Evolutionary conservation across 2,888 invertebrate genomes (phyloP).

Genomic region (Drosophila incognita): DNA sequence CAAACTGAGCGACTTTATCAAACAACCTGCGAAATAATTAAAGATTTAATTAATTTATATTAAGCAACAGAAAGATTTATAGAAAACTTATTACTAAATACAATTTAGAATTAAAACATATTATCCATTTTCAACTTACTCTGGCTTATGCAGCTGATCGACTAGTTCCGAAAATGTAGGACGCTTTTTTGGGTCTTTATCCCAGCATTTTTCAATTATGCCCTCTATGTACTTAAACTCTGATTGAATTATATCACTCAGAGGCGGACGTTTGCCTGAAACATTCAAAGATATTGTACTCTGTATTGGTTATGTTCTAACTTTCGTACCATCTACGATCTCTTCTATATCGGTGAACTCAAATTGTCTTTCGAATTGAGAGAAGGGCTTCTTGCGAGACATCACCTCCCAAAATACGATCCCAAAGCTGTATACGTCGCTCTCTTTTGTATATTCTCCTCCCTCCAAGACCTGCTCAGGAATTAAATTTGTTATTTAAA

Average conservation of each 20-base stretch:
- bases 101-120: not conserved
- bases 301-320: too few species aligned
- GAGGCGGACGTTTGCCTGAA: conserved; percentile 1
- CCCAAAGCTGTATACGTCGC: conserved; percentile 12
- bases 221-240: not conserved
- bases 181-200: not conserved
- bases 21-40: not conserved
- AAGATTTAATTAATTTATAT: not conserved
- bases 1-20: too few species aligned
- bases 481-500: not conserved
- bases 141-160: not conserved
- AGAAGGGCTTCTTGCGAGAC: conserved; percentile 8
- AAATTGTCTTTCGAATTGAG: not conserved
- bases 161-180: not conserved
- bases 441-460: not conserved
- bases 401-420: not conserved
- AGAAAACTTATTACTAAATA: not conserved
- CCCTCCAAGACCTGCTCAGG: not conserved
- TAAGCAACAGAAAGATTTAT: not conserved
- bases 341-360: fast-evolving
- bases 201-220: not conserved
- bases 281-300: not conserved
- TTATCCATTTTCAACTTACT: not conserved
- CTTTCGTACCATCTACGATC: not conserved
- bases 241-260: conserved; percentile 3